Conservation (phyloP, 2,888 invertebrate genomes). For the Nymphalis polychloros region DNA sequence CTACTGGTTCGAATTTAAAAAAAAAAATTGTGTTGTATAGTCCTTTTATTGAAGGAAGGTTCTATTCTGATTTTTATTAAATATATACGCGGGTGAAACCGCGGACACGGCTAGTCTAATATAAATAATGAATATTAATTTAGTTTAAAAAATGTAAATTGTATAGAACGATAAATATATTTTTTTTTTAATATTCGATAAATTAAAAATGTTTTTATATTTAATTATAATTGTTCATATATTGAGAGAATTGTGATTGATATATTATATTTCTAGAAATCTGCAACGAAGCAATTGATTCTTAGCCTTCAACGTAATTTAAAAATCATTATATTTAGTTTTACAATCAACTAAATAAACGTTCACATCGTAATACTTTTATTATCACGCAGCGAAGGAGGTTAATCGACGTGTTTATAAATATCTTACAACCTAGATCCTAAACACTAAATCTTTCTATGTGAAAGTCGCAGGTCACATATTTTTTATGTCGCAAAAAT, state of each 20-base stretch:
- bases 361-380: slow-evolving; percentile 1
- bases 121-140: background rate
- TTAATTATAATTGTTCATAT: background rate
- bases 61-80: too few relatives aligned
- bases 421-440: background rate
- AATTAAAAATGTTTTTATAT: too few relatives aligned
- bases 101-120: too few relatives aligned
- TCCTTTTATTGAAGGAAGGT: too few relatives aligned
- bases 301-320: background rate
- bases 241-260: background rate
- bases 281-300: background rate
- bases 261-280: background rate
- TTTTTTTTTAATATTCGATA: too few relatives aligned
- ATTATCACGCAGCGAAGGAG: background rate
- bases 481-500: too few relatives aligned
- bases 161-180: too few relatives aligned
- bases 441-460: background rate
- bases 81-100: too few relatives aligned
- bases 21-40: too few relatives aligned
- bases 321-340: slow-evolving; percentile 1
- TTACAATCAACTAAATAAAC: background rate
- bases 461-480: too few relatives aligned
- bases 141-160: background rate
- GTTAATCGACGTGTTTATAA: background rate
- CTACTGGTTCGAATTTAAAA: too few relatives aligned